These are phyloP conservation scores for Hedychridium roseum DNA, from an alignment of 2,888 invertebrate genomes.

Conservation along the genomic window DNA sequence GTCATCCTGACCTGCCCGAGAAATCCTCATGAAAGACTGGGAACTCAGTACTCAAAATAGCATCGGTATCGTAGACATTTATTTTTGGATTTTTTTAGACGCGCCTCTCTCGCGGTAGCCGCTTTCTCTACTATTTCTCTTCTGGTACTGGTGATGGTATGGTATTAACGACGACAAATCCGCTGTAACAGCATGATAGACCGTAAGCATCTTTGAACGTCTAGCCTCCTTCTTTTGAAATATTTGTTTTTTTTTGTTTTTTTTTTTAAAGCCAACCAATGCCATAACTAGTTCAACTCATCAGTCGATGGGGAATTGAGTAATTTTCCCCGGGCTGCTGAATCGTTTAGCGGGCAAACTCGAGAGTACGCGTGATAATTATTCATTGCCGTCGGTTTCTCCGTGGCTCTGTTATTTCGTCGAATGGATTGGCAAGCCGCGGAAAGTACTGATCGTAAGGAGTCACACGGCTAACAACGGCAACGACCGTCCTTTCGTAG, in stretches of 20 bases:
- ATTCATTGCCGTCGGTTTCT: conserved; percentile 5
- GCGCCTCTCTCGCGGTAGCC: conserved; percentile 7
- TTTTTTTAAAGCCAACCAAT: too few relatives aligned
- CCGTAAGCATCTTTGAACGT: too few relatives aligned
- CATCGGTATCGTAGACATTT: conserved; percentile 63
- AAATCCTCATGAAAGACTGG: conserved; percentile 65
- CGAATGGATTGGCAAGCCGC: conserved; percentile 17
- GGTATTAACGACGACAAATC: too few relatives aligned
- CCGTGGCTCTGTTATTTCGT: conserved; percentile 12
- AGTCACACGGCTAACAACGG: neutral
- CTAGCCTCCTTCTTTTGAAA: too few relatives aligned
- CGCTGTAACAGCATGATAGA: neutral
- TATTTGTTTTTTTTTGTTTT: too few relatives aligned
- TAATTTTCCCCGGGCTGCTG: conserved; percentile 4
- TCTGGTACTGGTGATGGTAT: conserved; percentile 2
- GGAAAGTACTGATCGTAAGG: conserved; percentile 3
- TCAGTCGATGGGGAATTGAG: too few relatives aligned
- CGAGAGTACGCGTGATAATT: conserved; percentile 15
- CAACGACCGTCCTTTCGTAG: conserved; percentile 44
- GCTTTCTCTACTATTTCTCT: conserved; percentile 13
- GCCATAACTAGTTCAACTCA: too few relatives aligned
- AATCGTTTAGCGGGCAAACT: conserved; percentile 7
- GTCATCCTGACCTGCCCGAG: conserved; percentile 65
- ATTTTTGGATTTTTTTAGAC: conserved; percentile 45
- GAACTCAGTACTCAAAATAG: conserved; percentile 65